phyloP scores from a whole-genome alignment of 1,140 invertebrate species.

The Cydia fagiglandana region DNA sequence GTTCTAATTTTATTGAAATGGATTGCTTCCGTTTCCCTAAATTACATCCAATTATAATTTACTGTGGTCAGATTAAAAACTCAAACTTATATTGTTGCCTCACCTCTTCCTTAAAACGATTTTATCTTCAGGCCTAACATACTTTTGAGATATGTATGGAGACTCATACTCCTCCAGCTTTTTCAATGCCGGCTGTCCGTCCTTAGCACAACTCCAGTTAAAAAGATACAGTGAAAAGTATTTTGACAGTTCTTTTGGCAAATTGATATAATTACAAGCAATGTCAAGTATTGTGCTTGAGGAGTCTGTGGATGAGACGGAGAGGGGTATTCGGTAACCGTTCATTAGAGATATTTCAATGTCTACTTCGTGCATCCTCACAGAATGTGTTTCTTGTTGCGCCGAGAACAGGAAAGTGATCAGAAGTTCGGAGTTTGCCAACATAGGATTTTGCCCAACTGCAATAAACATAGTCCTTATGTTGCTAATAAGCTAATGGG shows the following conservation, averaged over 20 bases:
- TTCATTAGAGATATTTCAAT: constrained; percentile 92
- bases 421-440: constrained; percentile 89
- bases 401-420: constrained; percentile 94
- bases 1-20: no score
- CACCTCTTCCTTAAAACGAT: constrained; percentile 89
- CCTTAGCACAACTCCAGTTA: constrained; percentile 85
- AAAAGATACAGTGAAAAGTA: constrained; percentile 95
- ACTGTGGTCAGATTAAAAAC: no score
- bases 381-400: constrained; percentile 91
- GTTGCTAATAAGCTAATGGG: no score
- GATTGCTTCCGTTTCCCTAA: no score
- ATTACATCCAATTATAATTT: no score
- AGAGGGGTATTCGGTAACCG: constrained; percentile 90
- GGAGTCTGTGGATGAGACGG: constrained; percentile 89
- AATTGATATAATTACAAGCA: constrained; percentile 87
- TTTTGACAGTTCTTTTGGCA: constrained; percentile 87
- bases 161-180: constrained; percentile 98
- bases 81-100: neutral
- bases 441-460: constrained; percentile 91
- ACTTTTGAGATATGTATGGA: constrained; percentile 92
- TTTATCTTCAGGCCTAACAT: constrained; percentile 82
- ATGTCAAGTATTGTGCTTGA: constrained; percentile 90
- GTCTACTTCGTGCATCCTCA: constrained; percentile 85
- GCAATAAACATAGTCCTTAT: constrained; percentile 58
- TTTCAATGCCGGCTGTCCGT: constrained; percentile 87